These are phyloP conservation scores for Pseudococcus viburni DNA, from an alignment of 2,888 invertebrate species.

Conservation along the genomic window DNA sequence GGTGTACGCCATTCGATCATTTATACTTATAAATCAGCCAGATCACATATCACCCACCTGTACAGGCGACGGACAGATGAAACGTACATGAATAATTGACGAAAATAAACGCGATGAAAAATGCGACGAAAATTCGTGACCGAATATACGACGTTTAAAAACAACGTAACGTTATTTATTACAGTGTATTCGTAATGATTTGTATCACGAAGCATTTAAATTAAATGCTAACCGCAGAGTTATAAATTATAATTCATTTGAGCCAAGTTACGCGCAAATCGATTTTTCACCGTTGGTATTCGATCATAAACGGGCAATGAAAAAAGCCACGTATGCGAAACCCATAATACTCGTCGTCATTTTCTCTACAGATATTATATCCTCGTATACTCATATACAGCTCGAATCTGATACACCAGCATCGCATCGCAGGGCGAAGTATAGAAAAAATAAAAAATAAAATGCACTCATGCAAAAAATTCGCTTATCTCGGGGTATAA, in stretches of 20 bases:
- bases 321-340: slow-evolving; percentile 24
- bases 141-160: slow-evolving; percentile 21
- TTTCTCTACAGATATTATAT: not conserved
- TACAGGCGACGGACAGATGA: not conserved
- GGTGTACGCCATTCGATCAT: not conserved
- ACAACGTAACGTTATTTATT: slow-evolving; percentile 30
- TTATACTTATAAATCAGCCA: not conserved
- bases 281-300: slow-evolving; percentile 35
- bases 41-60: slow-evolving; percentile 2
- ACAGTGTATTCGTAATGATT: slow-evolving; percentile 1
- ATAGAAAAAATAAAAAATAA: slow-evolving; percentile 18
- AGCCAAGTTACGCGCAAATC: not conserved
- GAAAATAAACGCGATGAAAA: slow-evolving; percentile 24
- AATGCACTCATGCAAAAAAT: slow-evolving; percentile 42
- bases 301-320: slow-evolving; percentile 8
- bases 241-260: not conserved
- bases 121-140: slow-evolving; percentile 25
- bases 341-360: slow-evolving; percentile 7
- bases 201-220: slow-evolving; percentile 27
- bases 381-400: too few species aligned
- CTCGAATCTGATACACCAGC: not conserved
- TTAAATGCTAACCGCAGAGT: slow-evolving; percentile 2
- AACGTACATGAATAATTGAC: slow-evolving; percentile 27
- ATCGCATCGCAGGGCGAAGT: not conserved
- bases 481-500: not conserved